Conservation (phyloP, 2,113 vertebrate genomes). For the Pantherophis guttatus region DNA sequence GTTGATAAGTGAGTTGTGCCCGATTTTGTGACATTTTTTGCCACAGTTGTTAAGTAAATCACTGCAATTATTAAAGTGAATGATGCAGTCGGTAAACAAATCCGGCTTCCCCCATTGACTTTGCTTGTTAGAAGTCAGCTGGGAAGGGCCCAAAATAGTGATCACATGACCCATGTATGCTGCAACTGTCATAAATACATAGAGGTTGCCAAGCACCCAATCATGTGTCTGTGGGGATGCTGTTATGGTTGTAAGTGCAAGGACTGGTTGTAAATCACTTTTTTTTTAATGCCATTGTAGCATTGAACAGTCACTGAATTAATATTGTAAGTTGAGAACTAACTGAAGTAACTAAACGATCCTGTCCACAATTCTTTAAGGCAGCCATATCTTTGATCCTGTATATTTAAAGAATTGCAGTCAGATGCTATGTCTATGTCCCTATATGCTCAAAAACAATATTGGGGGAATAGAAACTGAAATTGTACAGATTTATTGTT, state of each 20-base stretch:
- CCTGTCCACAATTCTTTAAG: neutral
- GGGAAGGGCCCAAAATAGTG: neutral
- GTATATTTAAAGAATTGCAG: neutral
- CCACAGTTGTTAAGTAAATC: neutral
- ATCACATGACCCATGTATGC: too few relatives aligned
- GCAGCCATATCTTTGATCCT: neutral
- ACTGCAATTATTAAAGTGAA: neutral
- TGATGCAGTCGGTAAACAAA: neutral
- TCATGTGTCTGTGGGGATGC: too few relatives aligned
- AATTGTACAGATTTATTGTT: neutral
- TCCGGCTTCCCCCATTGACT: neutral
- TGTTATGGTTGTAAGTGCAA: too few relatives aligned
- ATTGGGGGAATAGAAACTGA: neutral
- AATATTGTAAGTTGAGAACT: too few relatives aligned
- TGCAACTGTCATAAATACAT: too few relatives aligned
- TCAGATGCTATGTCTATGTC: neutral
- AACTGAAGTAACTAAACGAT: neutral
- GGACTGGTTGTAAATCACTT: too few relatives aligned
- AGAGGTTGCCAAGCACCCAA: too few relatives aligned
- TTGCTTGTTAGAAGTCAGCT: neutral
- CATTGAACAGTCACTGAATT: too few relatives aligned
- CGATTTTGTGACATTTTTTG: neutral
- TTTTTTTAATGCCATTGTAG: too few relatives aligned
- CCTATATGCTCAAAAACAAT: neutral
- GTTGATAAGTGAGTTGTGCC: neutral